Evolutionary conservation across 2,888 invertebrate species (phyloP), one percentile per base, ranked within the genome.

Genomic region (Notodonta ziczac): DNA sequence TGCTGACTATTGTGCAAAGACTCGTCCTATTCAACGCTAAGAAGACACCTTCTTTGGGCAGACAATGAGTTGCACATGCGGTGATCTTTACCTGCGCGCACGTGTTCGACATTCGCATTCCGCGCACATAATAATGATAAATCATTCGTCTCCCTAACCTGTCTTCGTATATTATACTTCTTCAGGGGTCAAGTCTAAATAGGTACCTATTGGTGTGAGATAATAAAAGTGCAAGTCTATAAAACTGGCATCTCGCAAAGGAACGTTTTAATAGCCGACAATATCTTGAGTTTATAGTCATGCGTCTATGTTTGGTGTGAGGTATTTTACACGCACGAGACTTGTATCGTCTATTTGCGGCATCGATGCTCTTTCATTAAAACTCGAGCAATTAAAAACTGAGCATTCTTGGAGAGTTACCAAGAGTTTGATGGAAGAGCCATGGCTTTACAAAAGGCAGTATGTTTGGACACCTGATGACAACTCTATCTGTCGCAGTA

Each of bases 61-160:
- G 77, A 92, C 92, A 92, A 91, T 90, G 79, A 77, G 78, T 84
- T 91, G 90, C 92, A 93, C 93, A 91, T 91, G 91, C 87, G 57
- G 80, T 85, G 72, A 73, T 71, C 67, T 85, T 85, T 93, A 93
- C 93, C 93, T 93, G 92, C 87, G 86, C 90, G 91, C 93, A 93
- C 93, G 93, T 93, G 93, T 92, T 90, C 88, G 76, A 82, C 78
- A 85, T 90, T 89, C 88, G 85, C 88, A 87, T 89, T 88, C 84
- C 73, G 67, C 2, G 35, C 82, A 74, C 76, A 83, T 80, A 84
- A 83, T 83, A 82, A 83, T 81, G 81, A 82, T 74, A 74, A 73
- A 70, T 65, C 66, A 24, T 24, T 24, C 2, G 24, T 24, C 24
- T 78, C 66, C 61, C 61, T 56, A 65, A 76, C 72, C 74, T 74